Evolutionary conservation across 2,888 invertebrate species (phyloP), one percentile per base, ranked within the genome.

Genomic region (Erynnis tages): DNA sequence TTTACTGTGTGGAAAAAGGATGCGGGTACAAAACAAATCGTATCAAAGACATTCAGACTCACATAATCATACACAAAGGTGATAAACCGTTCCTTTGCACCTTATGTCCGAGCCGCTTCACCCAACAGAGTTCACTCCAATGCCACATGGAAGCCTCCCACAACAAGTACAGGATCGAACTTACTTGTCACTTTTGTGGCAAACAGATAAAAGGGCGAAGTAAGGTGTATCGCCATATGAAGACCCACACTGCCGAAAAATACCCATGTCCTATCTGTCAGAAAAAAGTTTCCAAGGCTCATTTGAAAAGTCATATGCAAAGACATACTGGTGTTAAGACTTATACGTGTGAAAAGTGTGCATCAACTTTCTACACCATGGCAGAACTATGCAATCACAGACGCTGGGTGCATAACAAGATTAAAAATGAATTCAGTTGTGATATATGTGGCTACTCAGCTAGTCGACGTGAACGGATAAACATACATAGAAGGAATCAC

Each of bases 141-240:
- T 55, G 62, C 0, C 87, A 87, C 48, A 70, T 71, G 50, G 85
- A 86, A 58, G 23, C 54, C 0, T 55, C 57, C 0, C 87, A 87
- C 46, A 70, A 78, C 8, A 60, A 69, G 1, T 76, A 67, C 27
- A 58, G 58, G 30, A 53, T 65, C 1, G 74, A 79, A 60, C 63
- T 71, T 2, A 80, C 80, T 1, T 87, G 87, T 52, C 74, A 81
- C 4, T 69, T 66, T 13, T 87, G 87, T 37, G 87, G 87, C 0
- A 83, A 82, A 62, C 55, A 62, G 34, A 49, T 85, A 0, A 69
- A 65, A 54, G 82, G 85, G 0, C 71, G 83, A 0, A 58, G 55
- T 5, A 66, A 59, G 53, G 66, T 75, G 0, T 79, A 82, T 25
- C 65, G 69, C 13, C 87, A 87, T 40, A 58, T 85, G 21, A 66